Percentiles rank a stretch among this genome's conserved stretches.
Conservation (phyloP, 1,140 invertebrate genomes). For the Chrysopa pallens region DNA sequence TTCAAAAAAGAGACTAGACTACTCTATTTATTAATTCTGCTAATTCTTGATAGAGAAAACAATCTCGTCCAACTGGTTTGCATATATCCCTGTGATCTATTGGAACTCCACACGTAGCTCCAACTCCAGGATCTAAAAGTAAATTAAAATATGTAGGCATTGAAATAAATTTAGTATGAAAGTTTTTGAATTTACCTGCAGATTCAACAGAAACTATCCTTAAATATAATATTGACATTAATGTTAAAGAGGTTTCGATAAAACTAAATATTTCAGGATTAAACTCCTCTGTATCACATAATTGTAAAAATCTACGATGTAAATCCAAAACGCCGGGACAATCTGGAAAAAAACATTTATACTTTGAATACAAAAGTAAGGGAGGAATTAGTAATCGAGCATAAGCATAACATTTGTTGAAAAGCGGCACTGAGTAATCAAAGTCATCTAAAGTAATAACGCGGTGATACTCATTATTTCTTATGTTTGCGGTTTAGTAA, state of each 20-base stretch:
- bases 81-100: constrained; percentile 53
- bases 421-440: too few species aligned
- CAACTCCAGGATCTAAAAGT: constrained; percentile 42
- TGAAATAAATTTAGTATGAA: constrained; percentile 2
- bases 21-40: constrained; percentile 28
- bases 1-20: background rate
- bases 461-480: too few species aligned
- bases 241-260: constrained; percentile 44
- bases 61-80: constrained; percentile 43
- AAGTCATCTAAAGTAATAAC: too few species aligned
- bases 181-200: constrained; percentile 31
- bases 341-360: too few species aligned
- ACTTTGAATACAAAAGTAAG: too few species aligned
- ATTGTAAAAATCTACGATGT: constrained; percentile 31
- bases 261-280: constrained; percentile 40
- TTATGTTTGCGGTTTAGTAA: too few species aligned
- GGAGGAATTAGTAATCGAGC: too few species aligned
- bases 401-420: too few species aligned
- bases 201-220: constrained; percentile 47
- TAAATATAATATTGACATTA: constrained; percentile 46
- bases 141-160: background rate
- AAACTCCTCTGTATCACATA: constrained; percentile 24
- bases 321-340: constrained; percentile 37
- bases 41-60: constrained; percentile 44
- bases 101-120: constrained; percentile 39